phyloP scores from a whole-genome alignment of 1,140 invertebrate genomes.

The Hesperophylax magnus region DNA sequence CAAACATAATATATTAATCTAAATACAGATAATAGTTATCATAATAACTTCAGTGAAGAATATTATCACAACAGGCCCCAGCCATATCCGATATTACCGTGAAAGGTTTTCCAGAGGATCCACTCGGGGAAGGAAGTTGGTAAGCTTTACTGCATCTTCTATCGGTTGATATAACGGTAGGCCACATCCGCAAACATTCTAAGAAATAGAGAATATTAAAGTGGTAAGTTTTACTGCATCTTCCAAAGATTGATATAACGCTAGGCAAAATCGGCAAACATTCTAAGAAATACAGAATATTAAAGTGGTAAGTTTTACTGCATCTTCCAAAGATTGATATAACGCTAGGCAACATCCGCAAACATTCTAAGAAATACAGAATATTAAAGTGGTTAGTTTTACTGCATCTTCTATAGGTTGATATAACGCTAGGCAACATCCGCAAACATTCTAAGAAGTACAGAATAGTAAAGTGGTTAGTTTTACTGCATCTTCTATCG shows the following conservation, averaged over 20 bases:
- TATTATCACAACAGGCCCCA: neutral
- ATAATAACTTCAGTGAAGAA: neutral
- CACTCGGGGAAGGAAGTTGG: conserved; percentile 28
- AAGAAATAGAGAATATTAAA: neutral
- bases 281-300: conserved; percentile 18
- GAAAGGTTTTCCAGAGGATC: neutral
- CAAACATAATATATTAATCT: neutral
- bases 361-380: conserved; percentile 17
- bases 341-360: conserved; percentile 36
- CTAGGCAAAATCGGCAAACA: conserved; percentile 37
- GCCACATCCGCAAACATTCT: conserved; percentile 44
- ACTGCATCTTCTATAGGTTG: conserved; percentile 33
- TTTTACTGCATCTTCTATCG: no score
- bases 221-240: conserved; percentile 32
- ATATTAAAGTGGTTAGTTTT: conserved; percentile 18
- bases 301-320: conserved; percentile 21
- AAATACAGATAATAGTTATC: neutral
- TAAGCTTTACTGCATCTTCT: conserved; percentile 40
- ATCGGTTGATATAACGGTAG: conserved; percentile 4
- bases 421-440: conserved; percentile 29
- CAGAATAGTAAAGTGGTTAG: neutral
- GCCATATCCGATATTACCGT: neutral
- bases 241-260: neutral
- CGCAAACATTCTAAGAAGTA: conserved; percentile 28
- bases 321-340: conserved; percentile 24